Evolutionary conservation across 2,113 vertebrate species (phyloP).

Genomic region (Casuarius casuarius): DNA sequence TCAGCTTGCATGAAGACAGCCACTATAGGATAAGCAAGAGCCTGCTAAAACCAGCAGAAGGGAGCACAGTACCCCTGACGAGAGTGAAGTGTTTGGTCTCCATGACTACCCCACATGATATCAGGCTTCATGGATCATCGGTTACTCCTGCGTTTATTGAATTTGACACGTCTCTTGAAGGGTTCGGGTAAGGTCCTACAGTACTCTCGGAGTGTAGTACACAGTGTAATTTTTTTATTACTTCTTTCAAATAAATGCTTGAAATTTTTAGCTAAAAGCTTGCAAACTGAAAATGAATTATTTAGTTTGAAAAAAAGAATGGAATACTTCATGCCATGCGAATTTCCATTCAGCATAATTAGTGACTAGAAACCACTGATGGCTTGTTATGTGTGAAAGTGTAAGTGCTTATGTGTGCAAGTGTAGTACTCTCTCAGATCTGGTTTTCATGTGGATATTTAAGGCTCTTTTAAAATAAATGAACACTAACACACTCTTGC

Average conservation of each 20-base stretch:
- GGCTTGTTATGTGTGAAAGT: background rate
- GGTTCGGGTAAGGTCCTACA: conserved; percentile 88
- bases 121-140: conserved; percentile 93
- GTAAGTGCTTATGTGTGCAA: background rate
- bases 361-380: background rate
- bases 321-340: background rate
- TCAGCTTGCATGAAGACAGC: conserved; percentile 90
- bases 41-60: conserved; percentile 94
- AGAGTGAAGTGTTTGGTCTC: conserved; percentile 98
- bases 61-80: conserved; percentile 95
- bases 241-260: background rate
- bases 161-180: conserved; percentile 95
- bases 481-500: fast-evolving
- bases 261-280: background rate
- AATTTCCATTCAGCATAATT: background rate
- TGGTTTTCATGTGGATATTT: background rate
- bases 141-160: conserved; percentile 95
- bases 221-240: background rate
- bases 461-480: background rate
- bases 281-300: background rate
- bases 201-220: background rate
- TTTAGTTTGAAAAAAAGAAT: background rate
- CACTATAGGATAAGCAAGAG: conserved; percentile 96
- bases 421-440: background rate
- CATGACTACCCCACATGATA: conserved; percentile 98